A percentile compares a stretch with the other conserved stretches of the same genome.
phyloP scores from a whole-genome alignment of 2,797 vertebrate genomes.

The Falco concolor region DNA sequence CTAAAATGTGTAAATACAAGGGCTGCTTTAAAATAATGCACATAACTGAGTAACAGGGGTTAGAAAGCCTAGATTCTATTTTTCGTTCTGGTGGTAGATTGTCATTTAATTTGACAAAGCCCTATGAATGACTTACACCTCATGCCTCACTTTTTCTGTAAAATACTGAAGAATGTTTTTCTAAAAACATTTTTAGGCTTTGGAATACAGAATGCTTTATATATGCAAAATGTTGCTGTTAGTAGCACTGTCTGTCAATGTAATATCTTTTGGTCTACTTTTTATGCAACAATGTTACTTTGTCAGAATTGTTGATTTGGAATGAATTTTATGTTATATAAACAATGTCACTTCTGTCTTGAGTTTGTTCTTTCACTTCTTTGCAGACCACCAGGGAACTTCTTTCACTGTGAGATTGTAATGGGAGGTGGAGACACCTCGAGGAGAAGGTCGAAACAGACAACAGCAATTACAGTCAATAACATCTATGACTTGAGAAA shows the following conservation, averaged over 20 bases:
- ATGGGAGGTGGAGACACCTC: conserved; percentile 17
- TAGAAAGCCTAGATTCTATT: background rate
- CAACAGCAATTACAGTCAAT: background rate
- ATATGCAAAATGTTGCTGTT: background rate
- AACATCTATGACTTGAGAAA: background rate
- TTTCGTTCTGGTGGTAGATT: background rate
- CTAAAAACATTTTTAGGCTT: background rate
- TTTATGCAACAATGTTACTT: background rate
- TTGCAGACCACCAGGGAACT: background rate
- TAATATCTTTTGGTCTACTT: background rate
- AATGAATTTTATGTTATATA: background rate
- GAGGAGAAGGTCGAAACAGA: conserved; percentile 16
- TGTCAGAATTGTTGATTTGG: background rate
- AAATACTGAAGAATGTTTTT: background rate
- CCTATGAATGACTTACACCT: background rate
- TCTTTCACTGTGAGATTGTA: background rate
- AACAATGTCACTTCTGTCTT: background rate
- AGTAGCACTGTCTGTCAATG: background rate
- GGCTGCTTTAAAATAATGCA: background rate
- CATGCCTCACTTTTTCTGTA: background rate
- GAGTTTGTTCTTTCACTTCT: background rate
- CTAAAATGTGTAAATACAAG: background rate
- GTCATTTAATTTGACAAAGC: background rate
- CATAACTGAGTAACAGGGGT: background rate
- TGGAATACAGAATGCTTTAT: background rate